Conservation (phyloP, 2,888 invertebrate species). For the Sympetrum striolatum region DNA sequence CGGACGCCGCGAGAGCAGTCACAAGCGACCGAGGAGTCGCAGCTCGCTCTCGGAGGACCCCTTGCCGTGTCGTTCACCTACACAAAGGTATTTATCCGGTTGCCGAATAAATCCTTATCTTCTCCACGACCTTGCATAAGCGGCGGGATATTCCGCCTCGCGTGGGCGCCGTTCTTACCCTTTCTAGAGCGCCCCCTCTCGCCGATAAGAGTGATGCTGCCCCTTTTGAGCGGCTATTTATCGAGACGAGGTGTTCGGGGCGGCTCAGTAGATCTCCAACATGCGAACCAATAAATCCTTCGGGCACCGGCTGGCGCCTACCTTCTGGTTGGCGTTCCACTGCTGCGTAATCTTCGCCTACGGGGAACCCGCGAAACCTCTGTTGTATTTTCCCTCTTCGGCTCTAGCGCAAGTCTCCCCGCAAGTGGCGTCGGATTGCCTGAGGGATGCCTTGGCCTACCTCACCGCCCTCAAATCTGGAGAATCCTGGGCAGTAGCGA, state of each 20-base stretch:
- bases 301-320: neutral
- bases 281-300: neutral
- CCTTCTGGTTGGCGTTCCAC: neutral
- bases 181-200: neutral
- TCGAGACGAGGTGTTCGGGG: neutral
- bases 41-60: too few relatives aligned
- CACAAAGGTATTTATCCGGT: too few relatives aligned
- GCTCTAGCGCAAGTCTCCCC: neutral
- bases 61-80: too few relatives aligned
- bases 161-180: neutral
- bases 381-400: neutral
- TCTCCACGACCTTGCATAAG: too few relatives aligned
- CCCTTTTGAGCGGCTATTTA: neutral
- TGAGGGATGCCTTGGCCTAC: neutral
- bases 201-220: neutral
- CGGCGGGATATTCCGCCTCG: too few relatives aligned
- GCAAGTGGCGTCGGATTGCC: neutral
- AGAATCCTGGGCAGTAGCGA: neutral
- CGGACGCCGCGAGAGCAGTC: too few relatives aligned
- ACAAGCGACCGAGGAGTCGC: too few relatives aligned
- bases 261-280: neutral
- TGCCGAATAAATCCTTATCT: too few relatives aligned
- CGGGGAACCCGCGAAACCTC: neutral
- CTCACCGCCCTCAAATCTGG: neutral
- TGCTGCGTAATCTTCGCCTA: neutral